Evolutionary conservation across 2,113 vertebrate genomes (phyloP).

Genomic region (Ceyx cyanopectus): DNA sequence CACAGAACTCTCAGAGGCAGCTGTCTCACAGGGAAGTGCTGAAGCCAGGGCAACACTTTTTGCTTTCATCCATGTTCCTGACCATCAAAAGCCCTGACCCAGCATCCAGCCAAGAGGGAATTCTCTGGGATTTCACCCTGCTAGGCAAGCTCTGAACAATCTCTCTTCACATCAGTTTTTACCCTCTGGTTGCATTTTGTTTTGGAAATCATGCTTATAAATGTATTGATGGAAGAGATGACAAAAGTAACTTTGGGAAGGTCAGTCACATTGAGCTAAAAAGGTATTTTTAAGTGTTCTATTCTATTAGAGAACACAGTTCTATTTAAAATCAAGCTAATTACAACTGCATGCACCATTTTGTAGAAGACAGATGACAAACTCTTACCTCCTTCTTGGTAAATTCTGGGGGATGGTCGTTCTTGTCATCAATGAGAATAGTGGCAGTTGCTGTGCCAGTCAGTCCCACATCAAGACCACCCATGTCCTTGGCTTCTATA

Average conservation of each 20-base stretch:
- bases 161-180: not conserved
- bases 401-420: constrained; percentile 96
- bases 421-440: constrained; percentile 95
- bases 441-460: constrained; percentile 94
- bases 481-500: constrained; percentile 97
- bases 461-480: constrained; percentile 91
- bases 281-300: not conserved
- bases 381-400: constrained; percentile 92
- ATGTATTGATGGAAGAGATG: not conserved
- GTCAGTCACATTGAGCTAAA: not conserved
- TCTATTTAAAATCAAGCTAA: not conserved
- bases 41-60: not conserved
- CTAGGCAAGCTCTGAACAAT: not conserved
- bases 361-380: not conserved
- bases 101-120: not conserved
- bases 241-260: not conserved
- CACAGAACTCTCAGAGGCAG: not conserved
- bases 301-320: not conserved
- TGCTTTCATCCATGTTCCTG: not conserved
- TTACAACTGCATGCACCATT: not conserved
- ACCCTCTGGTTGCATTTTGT: not conserved
- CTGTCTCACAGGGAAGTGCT: not conserved
- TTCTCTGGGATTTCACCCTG: not conserved
- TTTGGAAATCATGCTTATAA: not conserved
- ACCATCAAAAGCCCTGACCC: not conserved